Percentiles rank a stretch among this genome's conserved stretches.
Evolutionary conservation across 2,113 vertebrate genomes (phyloP).

Genomic region (Myotis lucifugus): DNA sequence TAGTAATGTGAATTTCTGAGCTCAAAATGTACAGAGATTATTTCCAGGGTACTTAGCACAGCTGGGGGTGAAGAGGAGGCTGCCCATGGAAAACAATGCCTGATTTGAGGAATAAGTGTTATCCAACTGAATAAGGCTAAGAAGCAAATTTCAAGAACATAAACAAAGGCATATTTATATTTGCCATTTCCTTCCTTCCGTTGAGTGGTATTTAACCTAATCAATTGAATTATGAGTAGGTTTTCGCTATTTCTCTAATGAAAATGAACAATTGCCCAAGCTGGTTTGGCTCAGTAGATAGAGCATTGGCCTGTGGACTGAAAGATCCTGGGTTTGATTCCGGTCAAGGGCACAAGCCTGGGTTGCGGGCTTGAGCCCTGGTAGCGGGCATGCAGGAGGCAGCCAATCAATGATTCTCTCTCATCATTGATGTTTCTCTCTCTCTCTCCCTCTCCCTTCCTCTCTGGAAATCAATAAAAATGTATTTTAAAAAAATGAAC

Average conservation of each 20-base stretch:
- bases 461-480: too few relatives aligned
- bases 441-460: too few relatives aligned
- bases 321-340: too few relatives aligned
- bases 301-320: too few relatives aligned
- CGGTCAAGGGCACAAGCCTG: too few relatives aligned
- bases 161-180: not conserved
- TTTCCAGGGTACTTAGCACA: not conserved
- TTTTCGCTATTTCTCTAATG: slow-evolving; percentile 44
- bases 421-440: too few relatives aligned
- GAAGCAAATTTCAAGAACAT: not conserved
- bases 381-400: too few relatives aligned
- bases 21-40: not conserved
- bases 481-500: not conserved
- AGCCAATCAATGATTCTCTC: too few relatives aligned
- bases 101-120: not conserved
- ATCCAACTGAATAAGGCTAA: not conserved
- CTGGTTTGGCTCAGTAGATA: too few relatives aligned
- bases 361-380: too few relatives aligned
- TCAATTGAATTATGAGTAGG: not conserved
- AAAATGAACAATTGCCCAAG: not conserved
- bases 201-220: not conserved
- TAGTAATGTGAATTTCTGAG: slow-evolving; percentile 10
- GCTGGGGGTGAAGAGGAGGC: not conserved
- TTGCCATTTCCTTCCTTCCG: not conserved
- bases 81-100: not conserved